phyloP scores from a whole-genome alignment of 1,140 invertebrate genomes.

The Cheumatopsyche charites region DNA sequence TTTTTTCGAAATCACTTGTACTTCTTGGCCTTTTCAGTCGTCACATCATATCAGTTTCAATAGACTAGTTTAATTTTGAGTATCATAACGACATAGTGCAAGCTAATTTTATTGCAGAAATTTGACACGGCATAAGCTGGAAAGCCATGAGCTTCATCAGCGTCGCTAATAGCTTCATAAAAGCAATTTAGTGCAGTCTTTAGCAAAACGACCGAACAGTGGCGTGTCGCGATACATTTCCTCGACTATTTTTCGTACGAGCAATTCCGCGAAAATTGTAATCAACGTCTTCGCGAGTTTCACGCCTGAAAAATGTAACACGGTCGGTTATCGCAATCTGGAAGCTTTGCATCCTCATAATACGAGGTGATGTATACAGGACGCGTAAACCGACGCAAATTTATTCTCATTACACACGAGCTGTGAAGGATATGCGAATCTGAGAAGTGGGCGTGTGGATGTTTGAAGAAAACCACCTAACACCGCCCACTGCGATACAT shows the following conservation, averaged over 20 bases:
- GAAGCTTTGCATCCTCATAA: neutral
- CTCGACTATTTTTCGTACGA: neutral
- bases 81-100: neutral
- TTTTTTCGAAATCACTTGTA: too few species aligned
- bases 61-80: too few species aligned
- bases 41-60: too few species aligned
- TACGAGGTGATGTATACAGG: conserved; percentile 13
- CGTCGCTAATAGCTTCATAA: conserved; percentile 9
- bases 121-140: neutral
- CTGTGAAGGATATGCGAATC: too few species aligned
- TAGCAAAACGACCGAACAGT: conserved; percentile 1
- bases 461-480: too few species aligned
- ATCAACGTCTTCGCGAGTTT: neutral
- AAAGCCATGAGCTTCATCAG: neutral
- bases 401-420: conserved; percentile 18
- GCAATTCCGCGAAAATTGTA: neutral
- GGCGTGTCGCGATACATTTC: conserved; percentile 5
- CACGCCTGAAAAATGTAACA: neutral
- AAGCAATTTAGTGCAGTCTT: neutral
- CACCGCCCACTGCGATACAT: too few species aligned
- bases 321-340: neutral
- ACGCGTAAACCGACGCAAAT: conserved; percentile 20
- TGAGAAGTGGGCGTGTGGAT: too few species aligned
- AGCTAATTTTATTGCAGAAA: neutral
- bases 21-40: too few species aligned